Percentiles rank a stretch among this genome's conserved stretches.
phyloP scores from a whole-genome alignment of 2,113 vertebrate species.

The Montifringilla adamsi region DNA sequence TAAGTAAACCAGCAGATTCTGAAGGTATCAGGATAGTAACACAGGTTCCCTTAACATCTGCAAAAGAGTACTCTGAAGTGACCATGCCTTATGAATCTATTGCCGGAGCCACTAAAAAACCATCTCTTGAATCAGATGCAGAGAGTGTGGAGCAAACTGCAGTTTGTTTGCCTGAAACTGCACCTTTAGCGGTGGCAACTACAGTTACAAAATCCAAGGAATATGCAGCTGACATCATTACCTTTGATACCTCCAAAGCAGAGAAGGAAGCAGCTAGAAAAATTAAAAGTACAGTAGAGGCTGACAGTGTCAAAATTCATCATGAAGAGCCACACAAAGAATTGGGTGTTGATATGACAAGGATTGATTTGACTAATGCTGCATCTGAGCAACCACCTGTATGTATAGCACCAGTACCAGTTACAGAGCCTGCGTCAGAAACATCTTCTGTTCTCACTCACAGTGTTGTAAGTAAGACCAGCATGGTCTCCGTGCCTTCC shows the following conservation, averaged over 20 bases:
- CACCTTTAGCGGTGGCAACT: constrained; percentile 35
- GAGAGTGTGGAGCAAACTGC: constrained; percentile 68
- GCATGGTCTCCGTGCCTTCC: constrained; percentile 50
- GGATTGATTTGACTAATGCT: constrained; percentile 12
- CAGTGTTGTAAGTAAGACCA: constrained; percentile 55
- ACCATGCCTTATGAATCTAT: constrained; percentile 36
- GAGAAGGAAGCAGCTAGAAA: constrained; percentile 51
- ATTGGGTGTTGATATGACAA: constrained; percentile 5
- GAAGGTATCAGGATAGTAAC: constrained; percentile 39
- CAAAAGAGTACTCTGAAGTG: constrained; percentile 63
- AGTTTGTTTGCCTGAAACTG: constrained; percentile 74
- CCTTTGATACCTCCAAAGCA: constrained; percentile 13
- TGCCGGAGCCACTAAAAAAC: background rate
- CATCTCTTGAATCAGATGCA: background rate
- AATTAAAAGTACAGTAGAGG: constrained; percentile 31
- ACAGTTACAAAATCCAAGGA: background rate
- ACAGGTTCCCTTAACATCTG: constrained; percentile 46
- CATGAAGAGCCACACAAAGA: constrained; percentile 66
- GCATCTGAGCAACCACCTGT: constrained; percentile 17
- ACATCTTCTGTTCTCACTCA: constrained; percentile 70
- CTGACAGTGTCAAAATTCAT: constrained; percentile 53
- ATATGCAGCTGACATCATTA: constrained; percentile 5
- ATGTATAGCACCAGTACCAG: background rate
- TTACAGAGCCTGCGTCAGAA: constrained; percentile 42
- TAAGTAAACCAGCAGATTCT: constrained; percentile 57